phyloP scores from a whole-genome alignment of 2,888 invertebrate species.

The Hyles lineata region DNA sequence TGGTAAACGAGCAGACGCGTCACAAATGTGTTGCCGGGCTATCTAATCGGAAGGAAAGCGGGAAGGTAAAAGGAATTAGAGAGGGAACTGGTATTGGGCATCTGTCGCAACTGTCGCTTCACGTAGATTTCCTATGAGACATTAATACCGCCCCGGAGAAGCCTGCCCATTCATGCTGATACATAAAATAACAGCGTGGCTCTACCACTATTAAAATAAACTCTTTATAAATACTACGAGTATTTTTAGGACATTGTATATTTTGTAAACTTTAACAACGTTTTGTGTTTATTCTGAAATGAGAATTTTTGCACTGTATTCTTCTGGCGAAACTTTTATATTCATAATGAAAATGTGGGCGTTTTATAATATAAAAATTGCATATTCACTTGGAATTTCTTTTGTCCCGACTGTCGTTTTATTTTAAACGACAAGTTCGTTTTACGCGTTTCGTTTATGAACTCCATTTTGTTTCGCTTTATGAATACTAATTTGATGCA shows the following conservation, averaged over 20 bases:
- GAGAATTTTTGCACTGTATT: neutral
- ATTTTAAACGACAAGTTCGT: neutral
- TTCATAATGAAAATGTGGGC: neutral
- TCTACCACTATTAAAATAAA: neutral
- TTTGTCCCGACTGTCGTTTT: neutral
- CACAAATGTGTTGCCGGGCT: too few relatives aligned
- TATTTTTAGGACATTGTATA: neutral
- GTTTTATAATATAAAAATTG: neutral
- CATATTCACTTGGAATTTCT: neutral
- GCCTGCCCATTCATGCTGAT: too few relatives aligned
- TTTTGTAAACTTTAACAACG: neutral
- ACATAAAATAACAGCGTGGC: too few relatives aligned
- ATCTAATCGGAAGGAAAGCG: too few relatives aligned
- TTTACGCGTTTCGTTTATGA: neutral
- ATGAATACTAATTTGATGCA: too few relatives aligned
- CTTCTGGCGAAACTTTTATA: neutral
- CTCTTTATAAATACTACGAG: neutral
- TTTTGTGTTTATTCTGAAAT: neutral
- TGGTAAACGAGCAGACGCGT: too few relatives aligned
- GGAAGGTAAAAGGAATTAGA: too few relatives aligned
- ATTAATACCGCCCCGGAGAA: too few relatives aligned
- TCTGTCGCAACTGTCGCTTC: too few relatives aligned
- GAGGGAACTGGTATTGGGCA: too few relatives aligned
- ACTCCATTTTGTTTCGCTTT: neutral
- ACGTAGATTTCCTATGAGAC: too few relatives aligned